Evolutionary conservation across 2,888 invertebrate species (phyloP).

Genomic region (Siphonodentalium dalli): DNA sequence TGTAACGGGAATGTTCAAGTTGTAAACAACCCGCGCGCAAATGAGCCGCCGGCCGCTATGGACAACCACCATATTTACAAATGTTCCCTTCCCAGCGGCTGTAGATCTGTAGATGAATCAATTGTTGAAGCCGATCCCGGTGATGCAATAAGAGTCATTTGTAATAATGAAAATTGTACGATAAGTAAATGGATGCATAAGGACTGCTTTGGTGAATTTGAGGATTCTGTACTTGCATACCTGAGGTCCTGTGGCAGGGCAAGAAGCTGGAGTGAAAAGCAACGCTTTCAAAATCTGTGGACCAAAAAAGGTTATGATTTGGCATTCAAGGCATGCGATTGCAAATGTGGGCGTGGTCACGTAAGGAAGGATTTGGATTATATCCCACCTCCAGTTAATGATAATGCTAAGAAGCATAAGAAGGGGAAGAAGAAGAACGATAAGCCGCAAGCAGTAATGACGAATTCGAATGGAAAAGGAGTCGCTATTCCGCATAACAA

Average conservation of each 20-base stretch:
- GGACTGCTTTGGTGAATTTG: slow-evolving; percentile 94
- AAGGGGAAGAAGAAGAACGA: slow-evolving; percentile 74
- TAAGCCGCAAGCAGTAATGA: slow-evolving; percentile 72
- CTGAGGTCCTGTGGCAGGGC: slow-evolving; percentile 90
- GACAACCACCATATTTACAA: no score
- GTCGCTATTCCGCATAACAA: slow-evolving; percentile 13
- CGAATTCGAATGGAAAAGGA: slow-evolving; percentile 27
- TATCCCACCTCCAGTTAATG: slow-evolving; percentile 72
- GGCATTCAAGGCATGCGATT: slow-evolving; percentile 93
- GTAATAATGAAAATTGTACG: slow-evolving; percentile 92
- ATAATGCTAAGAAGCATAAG: slow-evolving; percentile 63
- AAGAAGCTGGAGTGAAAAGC: slow-evolving; percentile 92
- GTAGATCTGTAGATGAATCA: slow-evolving; percentile 38
- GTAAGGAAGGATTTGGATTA: slow-evolving; percentile 94
- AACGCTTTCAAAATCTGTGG: slow-evolving; percentile 94
- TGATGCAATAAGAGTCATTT: slow-evolving; percentile 81
- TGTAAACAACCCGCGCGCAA: no score
- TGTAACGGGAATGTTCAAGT: no score
- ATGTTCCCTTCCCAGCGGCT: slow-evolving; percentile 50
- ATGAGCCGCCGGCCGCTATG: no score
- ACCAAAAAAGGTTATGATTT: slow-evolving; percentile 97
- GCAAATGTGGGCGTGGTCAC: slow-evolving; percentile 91
- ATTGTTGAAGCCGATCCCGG: slow-evolving; percentile 51
- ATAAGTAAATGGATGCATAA: slow-evolving; percentile 93
- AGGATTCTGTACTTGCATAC: slow-evolving; percentile 85